phyloP scores from a whole-genome alignment of 2,113 vertebrate genomes.

The Prunella himalayana region DNA sequence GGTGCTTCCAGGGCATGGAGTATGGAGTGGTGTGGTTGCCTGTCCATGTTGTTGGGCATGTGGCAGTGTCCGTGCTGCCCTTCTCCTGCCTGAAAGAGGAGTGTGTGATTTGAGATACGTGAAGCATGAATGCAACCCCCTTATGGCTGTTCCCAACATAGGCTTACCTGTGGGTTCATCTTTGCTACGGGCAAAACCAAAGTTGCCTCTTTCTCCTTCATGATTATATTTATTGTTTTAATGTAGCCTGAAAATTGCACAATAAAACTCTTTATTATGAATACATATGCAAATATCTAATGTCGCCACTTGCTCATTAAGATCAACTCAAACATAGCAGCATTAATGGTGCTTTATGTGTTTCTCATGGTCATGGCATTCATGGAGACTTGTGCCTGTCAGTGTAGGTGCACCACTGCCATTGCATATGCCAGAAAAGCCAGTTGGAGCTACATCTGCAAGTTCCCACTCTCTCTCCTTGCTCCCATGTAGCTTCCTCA shows the following conservation, averaged over 20 bases:
- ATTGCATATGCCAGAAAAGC: background rate
- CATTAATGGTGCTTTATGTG: background rate
- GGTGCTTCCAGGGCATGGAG: background rate
- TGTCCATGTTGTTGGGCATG: rapidly evolving
- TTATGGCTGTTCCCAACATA: rapidly evolving
- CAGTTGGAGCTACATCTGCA: background rate
- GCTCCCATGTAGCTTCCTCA: background rate
- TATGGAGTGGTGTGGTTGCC: background rate
- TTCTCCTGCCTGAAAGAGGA: background rate
- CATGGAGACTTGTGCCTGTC: background rate
- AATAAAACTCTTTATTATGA: background rate
- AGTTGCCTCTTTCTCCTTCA: background rate
- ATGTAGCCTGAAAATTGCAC: background rate
- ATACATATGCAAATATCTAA: background rate
- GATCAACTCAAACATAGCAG: background rate
- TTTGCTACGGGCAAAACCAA: background rate
- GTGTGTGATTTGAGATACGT: background rate
- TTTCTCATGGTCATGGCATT: background rate
- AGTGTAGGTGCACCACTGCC: rapidly evolving
- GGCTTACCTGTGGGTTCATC: background rate
- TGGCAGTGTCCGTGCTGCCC: rapidly evolving
- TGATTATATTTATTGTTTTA: background rate
- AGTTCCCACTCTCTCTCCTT: background rate
- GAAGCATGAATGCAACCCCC: background rate
- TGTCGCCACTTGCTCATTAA: rapidly evolving